Conservation (phyloP, 2,888 invertebrate genomes). For the Aporophyla nigra region DNA sequence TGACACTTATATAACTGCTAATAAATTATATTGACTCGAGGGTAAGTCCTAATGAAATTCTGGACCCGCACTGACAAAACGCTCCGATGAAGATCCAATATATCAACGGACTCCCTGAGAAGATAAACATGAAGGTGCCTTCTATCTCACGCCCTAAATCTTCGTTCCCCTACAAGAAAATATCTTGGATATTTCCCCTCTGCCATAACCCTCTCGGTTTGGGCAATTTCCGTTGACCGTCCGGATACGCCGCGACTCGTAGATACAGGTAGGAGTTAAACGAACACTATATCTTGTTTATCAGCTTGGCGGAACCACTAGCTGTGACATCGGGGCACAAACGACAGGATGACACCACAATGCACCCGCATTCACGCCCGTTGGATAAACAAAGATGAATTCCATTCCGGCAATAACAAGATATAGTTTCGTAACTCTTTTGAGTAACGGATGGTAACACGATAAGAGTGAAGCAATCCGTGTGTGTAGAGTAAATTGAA, state of each 20-base stretch:
- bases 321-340: slow-evolving; percentile 71
- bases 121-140: slow-evolving; percentile 74
- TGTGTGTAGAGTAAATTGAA: slow-evolving; percentile 64
- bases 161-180: slow-evolving; percentile 77
- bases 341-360: slow-evolving; percentile 80
- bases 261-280: slow-evolving; percentile 73
- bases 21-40: slow-evolving; percentile 46
- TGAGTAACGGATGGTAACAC: slow-evolving; percentile 59
- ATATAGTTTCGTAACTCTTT: slow-evolving; percentile 65
- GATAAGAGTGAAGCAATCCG: slow-evolving; percentile 64
- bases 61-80: slow-evolving; percentile 42
- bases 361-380: slow-evolving; percentile 82
- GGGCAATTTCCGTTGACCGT: slow-evolving; percentile 78
- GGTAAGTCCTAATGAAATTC: slow-evolving; percentile 58
- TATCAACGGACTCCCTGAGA: slow-evolving; percentile 69
- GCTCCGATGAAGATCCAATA: slow-evolving; percentile 65
- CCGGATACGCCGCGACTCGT: slow-evolving; percentile 65
- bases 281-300: slow-evolving; percentile 81
- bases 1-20: slow-evolving; percentile 19
- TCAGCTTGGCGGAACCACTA: slow-evolving; percentile 72
- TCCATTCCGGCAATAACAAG: slow-evolving; percentile 69
- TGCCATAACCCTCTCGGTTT: slow-evolving; percentile 72
- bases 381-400: slow-evolving; percentile 76
- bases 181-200: slow-evolving; percentile 75
- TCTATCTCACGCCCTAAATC: slow-evolving; percentile 81